Evolutionary conservation across 1,140 invertebrate genomes (phyloP).

Genomic region (Ephestia elutella): DNA sequence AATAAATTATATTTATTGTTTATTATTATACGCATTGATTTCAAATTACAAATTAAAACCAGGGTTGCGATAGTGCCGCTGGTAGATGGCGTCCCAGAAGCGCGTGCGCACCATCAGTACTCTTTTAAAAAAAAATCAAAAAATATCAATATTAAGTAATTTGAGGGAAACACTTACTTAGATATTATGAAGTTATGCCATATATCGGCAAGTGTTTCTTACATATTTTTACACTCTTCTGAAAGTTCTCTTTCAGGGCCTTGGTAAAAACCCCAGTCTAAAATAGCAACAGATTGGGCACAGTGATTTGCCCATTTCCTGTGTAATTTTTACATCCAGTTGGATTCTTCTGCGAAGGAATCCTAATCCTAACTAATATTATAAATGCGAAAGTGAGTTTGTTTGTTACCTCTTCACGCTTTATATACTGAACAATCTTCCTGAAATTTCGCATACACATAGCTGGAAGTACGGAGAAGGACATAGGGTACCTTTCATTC

Average conservation of each 20-base stretch:
- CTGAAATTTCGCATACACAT: too few relatives aligned
- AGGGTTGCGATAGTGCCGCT: slow-evolving; percentile 28
- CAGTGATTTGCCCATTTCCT: slow-evolving; percentile 26
- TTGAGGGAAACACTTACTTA: slow-evolving; percentile 9
- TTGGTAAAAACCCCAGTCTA: slow-evolving; percentile 7
- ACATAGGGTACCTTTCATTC: too few relatives aligned
- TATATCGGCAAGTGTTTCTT: slow-evolving; percentile 4
- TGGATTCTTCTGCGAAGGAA: slow-evolving; percentile 23
- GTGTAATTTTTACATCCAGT: slow-evolving; percentile 23
- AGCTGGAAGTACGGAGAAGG: too few relatives aligned
- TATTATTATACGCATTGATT: not conserved
- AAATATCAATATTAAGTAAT: not conserved
- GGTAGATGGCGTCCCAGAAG: slow-evolving; percentile 37
- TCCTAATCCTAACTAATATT: too few relatives aligned
- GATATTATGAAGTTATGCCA: slow-evolving; percentile 20
- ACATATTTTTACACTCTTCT: slow-evolving; percentile 4
- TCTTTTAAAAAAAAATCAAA: too few relatives aligned
- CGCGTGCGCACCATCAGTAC: slow-evolving; percentile 17
- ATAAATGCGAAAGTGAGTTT: too few relatives aligned
- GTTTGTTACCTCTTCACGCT: too few relatives aligned
- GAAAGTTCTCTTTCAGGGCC: not conserved
- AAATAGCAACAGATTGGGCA: slow-evolving; percentile 20
- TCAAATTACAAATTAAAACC: not conserved
- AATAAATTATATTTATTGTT: too few relatives aligned
- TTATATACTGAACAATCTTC: slow-evolving; percentile 19